These are phyloP conservation scores for Coracias cyanogaster DNA, from an alignment of 2,797 vertebrate genomes.

Conservation along the genomic window DNA sequence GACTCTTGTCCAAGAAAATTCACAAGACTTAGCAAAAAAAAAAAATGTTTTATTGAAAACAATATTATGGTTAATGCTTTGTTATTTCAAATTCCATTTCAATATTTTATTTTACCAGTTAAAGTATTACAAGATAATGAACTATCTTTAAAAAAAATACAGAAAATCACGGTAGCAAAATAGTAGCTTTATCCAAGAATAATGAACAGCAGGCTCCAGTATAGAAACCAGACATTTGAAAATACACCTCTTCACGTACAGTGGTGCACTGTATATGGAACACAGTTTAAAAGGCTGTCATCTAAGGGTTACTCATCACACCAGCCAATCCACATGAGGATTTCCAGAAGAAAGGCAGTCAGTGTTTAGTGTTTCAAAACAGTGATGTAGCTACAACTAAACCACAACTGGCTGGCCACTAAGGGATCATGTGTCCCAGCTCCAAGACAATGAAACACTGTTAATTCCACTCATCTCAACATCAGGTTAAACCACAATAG, in stretches of 20 bases:
- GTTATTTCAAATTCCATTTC: background rate
- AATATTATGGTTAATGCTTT: background rate
- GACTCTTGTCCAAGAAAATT: background rate
- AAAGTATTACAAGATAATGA: background rate
- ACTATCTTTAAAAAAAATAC: slow-evolving; percentile 2
- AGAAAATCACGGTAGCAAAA: slow-evolving; percentile 43
- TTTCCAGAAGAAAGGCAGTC: slow-evolving; percentile 18
- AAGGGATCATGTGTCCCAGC: background rate
- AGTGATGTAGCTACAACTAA: background rate
- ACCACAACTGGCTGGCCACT: background rate
- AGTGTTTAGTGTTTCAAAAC: slow-evolving; percentile 8
- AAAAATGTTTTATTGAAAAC: slow-evolving; percentile 50
- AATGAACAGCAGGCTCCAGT: background rate
- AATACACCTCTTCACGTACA: background rate
- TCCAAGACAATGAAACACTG: background rate
- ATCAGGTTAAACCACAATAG: background rate
- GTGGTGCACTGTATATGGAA: background rate
- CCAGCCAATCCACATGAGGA: background rate
- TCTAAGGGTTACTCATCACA: background rate
- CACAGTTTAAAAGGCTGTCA: background rate
- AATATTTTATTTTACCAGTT: background rate
- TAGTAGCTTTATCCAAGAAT: background rate
- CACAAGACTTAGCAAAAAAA: background rate
- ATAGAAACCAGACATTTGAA: background rate
- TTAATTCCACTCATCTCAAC: background rate